phyloP scores from a whole-genome alignment of 64 coral and sea anemone genomes.

The Pocillopora verrucosa region DNA sequence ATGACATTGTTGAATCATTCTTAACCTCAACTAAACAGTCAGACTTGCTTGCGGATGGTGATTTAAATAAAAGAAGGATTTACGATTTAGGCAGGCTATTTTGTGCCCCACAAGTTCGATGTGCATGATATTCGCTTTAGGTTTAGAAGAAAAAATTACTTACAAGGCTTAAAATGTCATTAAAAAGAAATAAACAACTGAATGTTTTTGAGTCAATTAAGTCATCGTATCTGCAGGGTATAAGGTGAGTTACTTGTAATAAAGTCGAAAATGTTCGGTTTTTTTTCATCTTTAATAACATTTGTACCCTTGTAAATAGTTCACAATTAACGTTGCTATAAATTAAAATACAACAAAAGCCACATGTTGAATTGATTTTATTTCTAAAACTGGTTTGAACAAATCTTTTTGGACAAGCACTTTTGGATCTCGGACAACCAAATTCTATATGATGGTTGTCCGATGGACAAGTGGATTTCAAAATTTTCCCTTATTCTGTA shows the following conservation, averaged over 20 bases:
- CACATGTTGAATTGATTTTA: conserved; percentile 10
- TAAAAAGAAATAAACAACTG: neutral
- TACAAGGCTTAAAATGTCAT: neutral
- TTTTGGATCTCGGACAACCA: conserved; percentile 14
- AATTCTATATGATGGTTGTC: conserved; percentile 12
- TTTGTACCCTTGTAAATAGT: neutral
- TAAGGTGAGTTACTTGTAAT: neutral
- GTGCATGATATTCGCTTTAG: neutral
- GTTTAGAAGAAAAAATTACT: neutral
- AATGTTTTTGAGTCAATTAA: neutral
- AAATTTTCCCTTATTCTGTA: conserved; percentile 9
- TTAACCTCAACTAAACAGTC: neutral
- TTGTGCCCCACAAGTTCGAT: neutral
- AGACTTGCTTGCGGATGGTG: neutral
- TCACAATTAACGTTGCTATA: conserved; percentile 23
- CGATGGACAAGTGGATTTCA: conserved; percentile 16
- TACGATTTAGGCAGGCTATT: neutral
- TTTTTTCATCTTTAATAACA: conserved; percentile 5
- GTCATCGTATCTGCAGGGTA: neutral
- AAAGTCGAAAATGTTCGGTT: neutral
- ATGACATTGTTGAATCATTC: conserved; percentile 5
- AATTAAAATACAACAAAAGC: conserved; percentile 7
- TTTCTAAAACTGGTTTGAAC: neutral
- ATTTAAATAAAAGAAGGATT: neutral
- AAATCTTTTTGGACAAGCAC: conserved; percentile 13